Conservation (phyloP, 2,888 invertebrate genomes). For the Drosophila atripex region DNA sequence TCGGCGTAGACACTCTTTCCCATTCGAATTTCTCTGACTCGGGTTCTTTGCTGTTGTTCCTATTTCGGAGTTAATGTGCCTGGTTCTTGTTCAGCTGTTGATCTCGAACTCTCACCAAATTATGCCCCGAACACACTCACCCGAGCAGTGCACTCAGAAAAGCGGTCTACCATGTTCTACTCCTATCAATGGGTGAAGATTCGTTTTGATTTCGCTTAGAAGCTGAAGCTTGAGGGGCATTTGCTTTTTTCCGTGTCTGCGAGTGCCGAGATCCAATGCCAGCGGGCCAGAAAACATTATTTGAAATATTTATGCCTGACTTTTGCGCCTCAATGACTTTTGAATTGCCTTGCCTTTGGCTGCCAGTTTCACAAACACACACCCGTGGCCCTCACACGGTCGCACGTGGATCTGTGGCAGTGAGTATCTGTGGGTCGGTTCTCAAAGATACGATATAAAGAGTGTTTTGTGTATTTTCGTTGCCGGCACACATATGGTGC, state of each 20-base stretch:
- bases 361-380: conserved; percentile 55
- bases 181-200: neutral
- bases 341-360: conserved; percentile 80
- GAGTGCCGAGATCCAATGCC: conserved; percentile 54
- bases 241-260: conserved; percentile 1
- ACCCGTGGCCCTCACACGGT: conserved; percentile 5
- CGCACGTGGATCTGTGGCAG: conserved; percentile 6
- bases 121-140: conserved; percentile 70
- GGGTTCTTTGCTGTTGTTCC: conserved; percentile 61
- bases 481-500: conserved; percentile 69
- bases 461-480: conserved; percentile 35
- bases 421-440: conserved; percentile 36
- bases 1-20: conserved; percentile 53
- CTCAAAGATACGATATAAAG: conserved; percentile 39
- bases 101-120: conserved; percentile 80
- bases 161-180: neutral
- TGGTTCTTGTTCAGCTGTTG: conserved; percentile 74
- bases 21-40: conserved; percentile 11
- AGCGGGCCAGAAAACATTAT: conserved; percentile 76
- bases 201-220: too few species aligned
- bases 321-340: conserved; percentile 81
- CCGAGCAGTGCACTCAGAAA: conserved; percentile 5
- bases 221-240: neutral
- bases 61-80: conserved; percentile 73
- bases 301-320: conserved; percentile 80